A percentile compares a stretch with the other conserved stretches of the same genome.
Conservation (phyloP, 2,113 vertebrate genomes). For the Cynoglossus semilaevis region DNA sequence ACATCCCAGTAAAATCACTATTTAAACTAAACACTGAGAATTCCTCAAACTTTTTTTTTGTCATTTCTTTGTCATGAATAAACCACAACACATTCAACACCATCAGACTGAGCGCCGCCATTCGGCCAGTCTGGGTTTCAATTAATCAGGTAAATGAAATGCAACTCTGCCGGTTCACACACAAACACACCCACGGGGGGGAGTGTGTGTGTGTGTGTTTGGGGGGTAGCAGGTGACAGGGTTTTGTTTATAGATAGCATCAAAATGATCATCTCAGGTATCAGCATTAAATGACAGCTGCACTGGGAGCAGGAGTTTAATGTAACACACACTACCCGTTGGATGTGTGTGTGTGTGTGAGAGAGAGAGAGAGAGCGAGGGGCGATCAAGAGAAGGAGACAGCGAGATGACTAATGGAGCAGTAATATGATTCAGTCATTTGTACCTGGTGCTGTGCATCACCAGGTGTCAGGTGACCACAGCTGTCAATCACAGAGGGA, state of each 20-base stretch:
- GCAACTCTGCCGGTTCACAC: neutral
- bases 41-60: too few relatives aligned
- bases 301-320: slow-evolving; percentile 1
- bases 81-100: slow-evolving; percentile 18
- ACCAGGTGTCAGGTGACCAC: slow-evolving; percentile 42
- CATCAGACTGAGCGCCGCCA: slow-evolving; percentile 30
- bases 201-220: too few relatives aligned
- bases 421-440: slow-evolving; percentile 38
- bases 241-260: slow-evolving; percentile 26
- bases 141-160: slow-evolving; percentile 28
- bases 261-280: slow-evolving; percentile 10
- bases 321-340: slow-evolving; percentile 18
- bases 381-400: neutral
- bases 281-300: slow-evolving; percentile 10
- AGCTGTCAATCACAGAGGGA: slow-evolving; percentile 26
- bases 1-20: too few relatives aligned
- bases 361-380: neutral
- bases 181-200: neutral
- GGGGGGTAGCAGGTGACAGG: neutral
- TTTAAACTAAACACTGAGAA: too few relatives aligned
- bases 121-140: slow-evolving; percentile 20
- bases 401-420: neutral
- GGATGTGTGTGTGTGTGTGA: slow-evolving; percentile 7
- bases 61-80: too few relatives aligned
- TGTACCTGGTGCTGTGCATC: slow-evolving; percentile 16